phyloP scores from a whole-genome alignment of 64 coral and sea anemone species.

The Exaiptasia diaphana region DNA sequence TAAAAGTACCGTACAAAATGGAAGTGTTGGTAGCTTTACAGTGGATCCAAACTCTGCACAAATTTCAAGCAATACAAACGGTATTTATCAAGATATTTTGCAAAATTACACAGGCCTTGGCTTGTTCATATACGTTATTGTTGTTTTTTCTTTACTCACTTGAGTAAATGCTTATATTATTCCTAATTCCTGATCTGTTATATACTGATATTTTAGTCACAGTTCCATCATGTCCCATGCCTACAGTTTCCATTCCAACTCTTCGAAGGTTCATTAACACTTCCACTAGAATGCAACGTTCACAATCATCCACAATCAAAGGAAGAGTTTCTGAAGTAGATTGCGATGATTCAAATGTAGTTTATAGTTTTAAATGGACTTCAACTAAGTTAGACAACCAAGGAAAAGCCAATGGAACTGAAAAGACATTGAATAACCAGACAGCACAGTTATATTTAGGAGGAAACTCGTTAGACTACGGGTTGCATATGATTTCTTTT shows the following conservation, averaged over 20 bases:
- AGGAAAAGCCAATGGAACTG: background rate
- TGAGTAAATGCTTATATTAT: background rate
- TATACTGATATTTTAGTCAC: background rate
- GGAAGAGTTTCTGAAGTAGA: background rate
- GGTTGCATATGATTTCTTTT: constrained; percentile 13
- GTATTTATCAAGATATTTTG: background rate
- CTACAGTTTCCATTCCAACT: background rate
- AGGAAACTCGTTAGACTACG: constrained; percentile 16
- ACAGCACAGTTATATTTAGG: constrained; percentile 19
- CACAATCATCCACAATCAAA: constrained; percentile 20
- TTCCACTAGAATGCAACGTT: background rate
- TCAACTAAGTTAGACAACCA: background rate
- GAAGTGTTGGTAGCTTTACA: background rate
- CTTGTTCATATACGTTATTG: background rate
- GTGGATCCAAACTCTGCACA: background rate
- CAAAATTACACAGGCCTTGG: background rate
- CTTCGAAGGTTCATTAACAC: background rate
- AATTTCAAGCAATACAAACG: background rate
- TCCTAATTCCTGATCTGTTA: background rate
- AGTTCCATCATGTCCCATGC: background rate
- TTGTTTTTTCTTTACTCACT: background rate
- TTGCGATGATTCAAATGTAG: background rate
- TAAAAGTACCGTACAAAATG: background rate
- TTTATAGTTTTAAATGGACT: background rate
- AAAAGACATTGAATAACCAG: constrained; percentile 22